Evolutionary conservation across 2,888 invertebrate species (phyloP), one percentile per base, ranked within the genome.

Genomic region (Neocrepidodera transversa): DNA sequence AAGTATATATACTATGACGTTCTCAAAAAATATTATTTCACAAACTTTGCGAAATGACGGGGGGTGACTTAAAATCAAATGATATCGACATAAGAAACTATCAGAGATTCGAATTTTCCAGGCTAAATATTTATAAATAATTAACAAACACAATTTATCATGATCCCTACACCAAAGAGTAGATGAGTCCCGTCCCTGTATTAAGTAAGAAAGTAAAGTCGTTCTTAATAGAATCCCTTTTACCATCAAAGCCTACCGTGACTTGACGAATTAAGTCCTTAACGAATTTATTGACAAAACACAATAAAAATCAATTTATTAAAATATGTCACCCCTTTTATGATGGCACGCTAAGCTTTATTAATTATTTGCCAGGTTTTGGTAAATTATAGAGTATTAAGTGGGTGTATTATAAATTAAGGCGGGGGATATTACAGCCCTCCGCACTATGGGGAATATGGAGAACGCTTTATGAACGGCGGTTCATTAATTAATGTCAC

Each of bases 401-500:
- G 67, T 65, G 67, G 64, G 62, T 63, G 64, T 65, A 65, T 64
- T 67, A 67, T 67, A 67, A 67, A 67, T 67, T 67, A 64, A 62
- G 59, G 64, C 58, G 36, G 51, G 58, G 60, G 58, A 58, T 58
- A 59, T 60, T 61, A 64, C 53, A 54, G 59, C 63, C 64, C 66
- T 64, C 48, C 45, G 59, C 55, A 63, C 63, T 63, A 59, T 60
- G 54, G 62, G 63, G 62, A 63, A 61, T 57, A 57, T 62, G 55
- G 60, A 55, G 60, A 56, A 52, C 62, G 63, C 62, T 65, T 66
- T 63, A 62, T 53, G 53, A 62, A 64, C 67, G 57, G 64, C 67
- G 62, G 67, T 74, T 71, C 74, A 75, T 75, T 73, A 75, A 74
- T 75, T 72, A 71, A 70, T 72, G 74, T 75, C 74, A 72, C 74